Conservation (phyloP, 2,797 vertebrate species). For the Hylomyscus alleni region DNA sequence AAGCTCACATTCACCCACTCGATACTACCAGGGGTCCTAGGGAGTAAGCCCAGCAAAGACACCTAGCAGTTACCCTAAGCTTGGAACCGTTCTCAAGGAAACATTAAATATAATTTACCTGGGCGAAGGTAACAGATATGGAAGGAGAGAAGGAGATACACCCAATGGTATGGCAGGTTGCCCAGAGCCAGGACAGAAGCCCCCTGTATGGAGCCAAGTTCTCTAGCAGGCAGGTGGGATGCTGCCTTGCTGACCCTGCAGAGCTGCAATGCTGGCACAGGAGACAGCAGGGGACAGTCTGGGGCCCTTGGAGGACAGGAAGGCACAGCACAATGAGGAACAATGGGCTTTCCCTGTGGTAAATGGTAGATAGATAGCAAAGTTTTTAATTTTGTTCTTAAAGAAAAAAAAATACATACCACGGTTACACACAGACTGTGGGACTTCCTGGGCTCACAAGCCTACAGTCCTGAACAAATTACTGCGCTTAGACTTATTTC, state of each 20-base stretch:
- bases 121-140: background rate
- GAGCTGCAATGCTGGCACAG: conserved; percentile 8
- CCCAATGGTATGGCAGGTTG: background rate
- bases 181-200: background rate
- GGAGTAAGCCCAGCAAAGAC: background rate
- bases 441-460: conserved; percentile 31
- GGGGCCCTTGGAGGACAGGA: conserved; percentile 4
- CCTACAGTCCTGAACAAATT: conserved; percentile 47
- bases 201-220: background rate
- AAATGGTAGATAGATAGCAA: conserved; percentile 44
- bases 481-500: conserved; percentile 44
- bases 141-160: background rate
- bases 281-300: background rate
- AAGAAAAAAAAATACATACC: conserved; percentile 20
- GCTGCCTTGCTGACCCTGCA: background rate
- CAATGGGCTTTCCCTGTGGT: background rate
- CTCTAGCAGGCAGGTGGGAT: background rate
- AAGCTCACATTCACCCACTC: conserved; percentile 7
- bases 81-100: background rate
- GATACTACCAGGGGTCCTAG: background rate
- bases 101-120: background rate
- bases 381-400: conserved; percentile 61
- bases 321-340: conserved; percentile 46
- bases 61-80: conserved; percentile 11
- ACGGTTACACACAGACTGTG: background rate